A percentile compares a stretch with the other conserved stretches of the same genome.
phyloP scores from a whole-genome alignment of 2,888 invertebrate genomes.

The Lasioglossum morio region DNA sequence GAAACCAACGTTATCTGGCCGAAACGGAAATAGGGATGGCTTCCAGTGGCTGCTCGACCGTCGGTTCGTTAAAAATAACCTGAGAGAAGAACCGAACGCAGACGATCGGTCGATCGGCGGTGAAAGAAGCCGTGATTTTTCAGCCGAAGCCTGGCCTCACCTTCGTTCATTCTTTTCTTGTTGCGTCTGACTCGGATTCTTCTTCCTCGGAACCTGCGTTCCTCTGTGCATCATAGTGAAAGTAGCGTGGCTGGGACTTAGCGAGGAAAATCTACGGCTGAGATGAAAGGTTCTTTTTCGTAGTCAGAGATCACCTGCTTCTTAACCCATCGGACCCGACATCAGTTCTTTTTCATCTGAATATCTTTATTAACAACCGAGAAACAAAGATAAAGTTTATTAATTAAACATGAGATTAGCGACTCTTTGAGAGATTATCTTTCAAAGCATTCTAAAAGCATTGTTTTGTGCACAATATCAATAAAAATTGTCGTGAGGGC shows the following conservation, averaged over 20 bases:
- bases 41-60: neutral
- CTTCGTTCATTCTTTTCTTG: neutral
- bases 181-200: conserved; percentile 5
- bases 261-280: neutral
- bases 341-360: too few species aligned
- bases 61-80: conserved; percentile 47
- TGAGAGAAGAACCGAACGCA: conserved; percentile 30
- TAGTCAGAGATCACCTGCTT: neutral
- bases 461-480: too few species aligned
- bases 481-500: too few species aligned
- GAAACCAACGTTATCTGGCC: conserved; percentile 32
- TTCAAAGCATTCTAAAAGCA: too few species aligned
- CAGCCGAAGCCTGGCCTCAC: neutral
- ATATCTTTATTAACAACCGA: too few species aligned
- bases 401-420: too few species aligned
- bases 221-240: neutral
- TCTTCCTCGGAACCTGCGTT: neutral
- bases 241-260: neutral
- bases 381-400: too few species aligned
- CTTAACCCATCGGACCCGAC: too few species aligned
- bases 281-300: neutral
- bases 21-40: conserved; percentile 47
- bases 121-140: conserved; percentile 2
- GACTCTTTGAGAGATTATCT: too few species aligned
- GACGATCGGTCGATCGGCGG: conserved; percentile 37